Evolutionary conservation across 2,113 vertebrate species (phyloP), one percentile per base, ranked within the genome.

Genomic region (Balaeniceps rex): DNA sequence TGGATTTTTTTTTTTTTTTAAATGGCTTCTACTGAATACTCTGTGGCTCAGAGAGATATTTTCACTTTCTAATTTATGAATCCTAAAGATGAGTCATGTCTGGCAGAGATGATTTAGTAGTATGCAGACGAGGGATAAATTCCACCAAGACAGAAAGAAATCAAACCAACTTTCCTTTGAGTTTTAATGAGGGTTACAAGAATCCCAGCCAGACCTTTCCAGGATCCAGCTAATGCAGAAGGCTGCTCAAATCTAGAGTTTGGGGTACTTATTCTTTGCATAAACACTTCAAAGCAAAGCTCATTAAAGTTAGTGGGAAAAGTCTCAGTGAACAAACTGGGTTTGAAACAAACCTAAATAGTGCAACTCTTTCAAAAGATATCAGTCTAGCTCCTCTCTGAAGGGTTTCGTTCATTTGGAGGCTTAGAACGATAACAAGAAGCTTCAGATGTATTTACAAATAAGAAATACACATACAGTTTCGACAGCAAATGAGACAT

Each of bases 81-180:
- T 77, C 70, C 65, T 83, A 40, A 93, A 79, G 74, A 97, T 95
- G 96, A 95, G 79, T 96, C 94, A 94, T n/a, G 92, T 96, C 96
- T 97, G 88, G 75, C 64, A 81, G 79, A 83, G 49, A 86, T 54
- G 60, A 94, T 83, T 95, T 96, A 94, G 68, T 33, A 79, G 63
- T 25, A 86, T 69, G 88, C 92, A 93, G 88, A 92, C 52, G 38
- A 96, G 42, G 75, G 82, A 80, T 95, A 95, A 96, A 95, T 95
- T 95, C 77, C 74, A 95, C n/a, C 65, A 84, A 81, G 86, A 88
- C 84, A 92, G 85, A 70, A 36, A 80, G 91, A 93, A 96, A 95
- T 92, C 88, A 95, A 91, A 72, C 55, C 33, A 85, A 29, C 60
- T 81, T 88, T 33, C 55, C 71, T 93, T 81, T 7, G 49, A 80